Base-by-base conservation (phyloP, 2,888 invertebrate genomes). In the Sialis lutaria region DNA sequence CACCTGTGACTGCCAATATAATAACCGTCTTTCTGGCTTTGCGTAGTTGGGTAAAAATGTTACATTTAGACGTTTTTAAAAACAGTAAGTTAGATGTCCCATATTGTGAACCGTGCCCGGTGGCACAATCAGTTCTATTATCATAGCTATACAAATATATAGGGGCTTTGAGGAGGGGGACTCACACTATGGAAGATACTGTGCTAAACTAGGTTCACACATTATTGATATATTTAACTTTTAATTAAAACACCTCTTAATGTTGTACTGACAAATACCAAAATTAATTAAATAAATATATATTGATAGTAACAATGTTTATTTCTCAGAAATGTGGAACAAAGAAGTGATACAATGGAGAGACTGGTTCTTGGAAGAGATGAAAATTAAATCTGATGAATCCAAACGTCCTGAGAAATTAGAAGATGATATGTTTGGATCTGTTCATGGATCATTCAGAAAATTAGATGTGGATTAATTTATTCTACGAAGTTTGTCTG, bases 341-440 rank as follows among this genome's bases (percentile, higher is more conserved):
- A 54, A 60, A 47, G 59, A 62, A 48, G 51, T 64, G 49, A 55
- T 58, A 32, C 57, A 53, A 13, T 58, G 61, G 52, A 55, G 56
- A 9, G 60, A 60, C 37, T 64, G 61, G 60, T 62, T 64, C 48
- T 47, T 58, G 49, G 57, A 59, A 9, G 60, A 63, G 49, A 62
- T 62, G 49, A 55, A 54, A 10, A 52, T 60, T 43, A 61, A 61
- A 50, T 60, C 63, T 5, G 61, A 64, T 50, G 64, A 64, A 52
- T 53, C 59, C n/a, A 60, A 59, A 50, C 56, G 65, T 30, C 63
- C 63, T 2, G 64, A 62, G 32, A 63, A 59, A 49, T 58, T 59
- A 49, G 63, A 63, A 50, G 62, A 43, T 6, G 43, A 43, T 9
- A 30, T 31, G n/a, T 43, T 43, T 43, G 43, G 43, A 43, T 43